Evolutionary conservation across 2,113 vertebrate species (phyloP).

Genomic region (Harpagus bidentatus): DNA sequence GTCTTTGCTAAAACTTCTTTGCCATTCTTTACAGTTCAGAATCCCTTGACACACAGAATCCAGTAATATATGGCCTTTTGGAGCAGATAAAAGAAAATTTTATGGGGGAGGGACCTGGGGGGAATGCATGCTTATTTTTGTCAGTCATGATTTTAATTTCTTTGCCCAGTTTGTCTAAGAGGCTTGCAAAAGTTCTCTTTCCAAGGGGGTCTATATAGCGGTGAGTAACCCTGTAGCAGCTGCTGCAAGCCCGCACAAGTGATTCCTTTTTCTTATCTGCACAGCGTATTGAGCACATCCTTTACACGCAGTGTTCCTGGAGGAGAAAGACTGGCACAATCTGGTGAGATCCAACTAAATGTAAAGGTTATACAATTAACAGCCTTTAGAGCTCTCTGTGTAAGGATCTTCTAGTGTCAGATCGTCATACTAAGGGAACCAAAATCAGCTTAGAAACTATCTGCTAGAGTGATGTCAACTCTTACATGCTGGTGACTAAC

Average conservation of each 20-base stretch:
- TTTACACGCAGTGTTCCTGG: fast-evolving
- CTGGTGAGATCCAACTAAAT: neutral
- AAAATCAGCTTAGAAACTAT: neutral
- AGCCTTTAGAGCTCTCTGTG: neutral
- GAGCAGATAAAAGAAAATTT: neutral
- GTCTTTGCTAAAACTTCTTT: neutral
- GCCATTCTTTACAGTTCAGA: neutral
- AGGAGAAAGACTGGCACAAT: neutral
- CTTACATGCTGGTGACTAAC: neutral
- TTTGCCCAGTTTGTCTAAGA: neutral
- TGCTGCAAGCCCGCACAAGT: neutral
- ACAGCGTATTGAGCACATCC: neutral
- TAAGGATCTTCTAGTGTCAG: neutral
- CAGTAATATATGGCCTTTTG: neutral
- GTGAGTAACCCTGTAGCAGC: neutral
- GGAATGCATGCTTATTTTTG: neutral
- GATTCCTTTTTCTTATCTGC: neutral
- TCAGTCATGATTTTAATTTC: neutral
- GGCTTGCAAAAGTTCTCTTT: neutral
- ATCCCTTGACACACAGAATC: neutral
- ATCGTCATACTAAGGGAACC: neutral
- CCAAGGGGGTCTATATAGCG: neutral
- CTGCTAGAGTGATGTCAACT: neutral
- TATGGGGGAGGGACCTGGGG: neutral
- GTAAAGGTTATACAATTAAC: neutral